Evolutionary conservation across 2,113 vertebrate species (phyloP).

Genomic region (Uropsilus gracilis): DNA sequence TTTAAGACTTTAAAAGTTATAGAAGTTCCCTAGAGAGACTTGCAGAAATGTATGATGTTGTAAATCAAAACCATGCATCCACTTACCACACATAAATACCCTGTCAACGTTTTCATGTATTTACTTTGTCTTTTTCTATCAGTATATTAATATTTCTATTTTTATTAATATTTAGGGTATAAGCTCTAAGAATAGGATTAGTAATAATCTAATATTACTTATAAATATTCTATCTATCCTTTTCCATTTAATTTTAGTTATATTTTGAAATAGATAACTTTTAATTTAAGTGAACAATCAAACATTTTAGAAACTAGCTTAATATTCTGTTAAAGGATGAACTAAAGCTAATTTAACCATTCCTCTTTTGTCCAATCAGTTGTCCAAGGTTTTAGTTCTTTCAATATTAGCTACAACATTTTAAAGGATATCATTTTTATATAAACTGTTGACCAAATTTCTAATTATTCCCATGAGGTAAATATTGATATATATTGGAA

Average conservation of each 20-base stretch:
- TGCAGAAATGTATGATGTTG: background rate
- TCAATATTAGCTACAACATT: background rate
- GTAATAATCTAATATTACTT: too few relatives aligned
- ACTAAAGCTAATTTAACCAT: slow-evolving; percentile 2
- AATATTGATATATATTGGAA: background rate
- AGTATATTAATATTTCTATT: background rate
- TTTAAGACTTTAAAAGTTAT: background rate
- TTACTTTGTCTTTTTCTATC: background rate
- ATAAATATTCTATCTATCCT: background rate
- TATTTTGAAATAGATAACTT: background rate
- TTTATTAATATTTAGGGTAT: background rate
- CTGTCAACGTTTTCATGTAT: background rate
- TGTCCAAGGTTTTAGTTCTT: background rate
- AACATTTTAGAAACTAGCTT: slow-evolving; percentile 36
- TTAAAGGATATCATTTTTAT: background rate
- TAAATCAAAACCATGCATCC: background rate
- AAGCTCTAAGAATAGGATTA: too few relatives aligned
- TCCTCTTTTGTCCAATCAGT: background rate
- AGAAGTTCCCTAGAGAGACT: background rate
- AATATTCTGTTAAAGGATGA: background rate
- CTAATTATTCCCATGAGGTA: background rate
- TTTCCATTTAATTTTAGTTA: background rate
- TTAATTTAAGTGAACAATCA: slow-evolving; percentile 4
- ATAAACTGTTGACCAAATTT: background rate
- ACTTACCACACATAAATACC: background rate